Percentiles rank a stretch among this genome's conserved stretches.
These are phyloP conservation scores for Bellardia bayeri DNA, from an alignment of 2,888 invertebrate species.

Conservation along the genomic window DNA sequence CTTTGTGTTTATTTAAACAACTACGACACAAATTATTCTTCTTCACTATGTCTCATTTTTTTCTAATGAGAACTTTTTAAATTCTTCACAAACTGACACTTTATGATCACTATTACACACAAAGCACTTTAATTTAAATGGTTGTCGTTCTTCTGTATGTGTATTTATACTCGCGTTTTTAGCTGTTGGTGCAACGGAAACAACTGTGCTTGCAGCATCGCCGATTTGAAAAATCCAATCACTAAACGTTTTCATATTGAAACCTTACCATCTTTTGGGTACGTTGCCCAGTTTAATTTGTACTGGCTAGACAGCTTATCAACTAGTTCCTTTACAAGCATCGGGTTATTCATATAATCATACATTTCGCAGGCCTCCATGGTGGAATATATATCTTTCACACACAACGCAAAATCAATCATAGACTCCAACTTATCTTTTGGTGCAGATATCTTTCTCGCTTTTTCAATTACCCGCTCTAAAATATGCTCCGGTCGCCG, in stretches of 20 bases:
- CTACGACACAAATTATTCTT: no score
- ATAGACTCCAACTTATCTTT: conserved; percentile 50
- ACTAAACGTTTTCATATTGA: conserved; percentile 53
- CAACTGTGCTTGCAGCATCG: conserved; percentile 30
- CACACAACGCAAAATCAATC: conserved; percentile 53
- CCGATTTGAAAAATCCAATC: conserved; percentile 54
- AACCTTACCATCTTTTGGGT: conserved; percentile 9
- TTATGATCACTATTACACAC: conserved; percentile 32
- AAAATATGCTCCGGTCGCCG: conserved; percentile 54
- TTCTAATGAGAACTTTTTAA: no score
- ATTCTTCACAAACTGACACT: conserved; percentile 9
- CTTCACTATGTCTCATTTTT: no score
- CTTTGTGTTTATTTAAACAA: no score
- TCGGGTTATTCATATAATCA: conserved; percentile 30
- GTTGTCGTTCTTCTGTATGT: not conserved
- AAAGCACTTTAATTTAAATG: not conserved
- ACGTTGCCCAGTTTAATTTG: conserved; percentile 53
- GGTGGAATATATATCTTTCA: conserved; percentile 40
- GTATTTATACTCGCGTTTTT: conserved; percentile 11
- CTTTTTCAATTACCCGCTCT: conserved; percentile 46
- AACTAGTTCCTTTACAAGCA: conserved; percentile 38
- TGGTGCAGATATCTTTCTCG: conserved; percentile 30
- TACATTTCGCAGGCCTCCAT: conserved; percentile 43
- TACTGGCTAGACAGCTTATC: conserved; percentile 24
- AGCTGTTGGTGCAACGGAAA: not conserved